Evolutionary conservation across 2,888 invertebrate genomes (phyloP), one percentile per base, ranked within the genome.

Genomic region (Sinelater perroti): DNA sequence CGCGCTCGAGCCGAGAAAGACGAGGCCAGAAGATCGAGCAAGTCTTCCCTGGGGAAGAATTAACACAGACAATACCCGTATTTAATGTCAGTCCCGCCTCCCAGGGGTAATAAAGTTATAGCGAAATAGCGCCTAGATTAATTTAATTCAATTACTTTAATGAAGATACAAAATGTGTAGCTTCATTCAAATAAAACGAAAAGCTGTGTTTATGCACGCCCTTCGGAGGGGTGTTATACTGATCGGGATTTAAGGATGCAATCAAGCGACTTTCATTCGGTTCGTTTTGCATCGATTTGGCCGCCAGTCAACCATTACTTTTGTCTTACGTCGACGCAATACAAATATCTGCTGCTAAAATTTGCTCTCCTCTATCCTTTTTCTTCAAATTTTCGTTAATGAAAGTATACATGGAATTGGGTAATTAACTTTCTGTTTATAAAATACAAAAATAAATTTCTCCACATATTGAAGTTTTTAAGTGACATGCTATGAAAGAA

Each of bases 111-210:
- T 73, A 73, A 72, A 75, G 72, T 73, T 69, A 71, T 72, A 71
- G 71, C 69, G 72, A 70, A 73, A 74, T 73, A 70, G 74, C 73
- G 71, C 72, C 74, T 73, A 75, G 78, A 80, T 80, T 80, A 79
- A 80, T 81, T 79, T 81, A 81, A 81, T 81, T 80, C 80, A 80
- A 81, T 81, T 81, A 81, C 77, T 73, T 77, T 81, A 81, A 81
- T 80, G 80, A 80, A 78, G 79, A 79, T 78, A 79, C 80, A 79
- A 80, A 80, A 79, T 80, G 77, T 75, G 71, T 71, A 61, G 59
- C 60, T 63, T 61, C 65, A 64, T 61, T 69, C 69, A 70, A 69
- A 69, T 70, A 70, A 71, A 70, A 66, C 67, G 66, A 64, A 67
- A 66, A 65, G 65, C 66, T 64, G 52, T 61, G 63, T 67, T 64